Conservation (phyloP, 1,140 invertebrate species). For the Scaptomyza graminum region DNA sequence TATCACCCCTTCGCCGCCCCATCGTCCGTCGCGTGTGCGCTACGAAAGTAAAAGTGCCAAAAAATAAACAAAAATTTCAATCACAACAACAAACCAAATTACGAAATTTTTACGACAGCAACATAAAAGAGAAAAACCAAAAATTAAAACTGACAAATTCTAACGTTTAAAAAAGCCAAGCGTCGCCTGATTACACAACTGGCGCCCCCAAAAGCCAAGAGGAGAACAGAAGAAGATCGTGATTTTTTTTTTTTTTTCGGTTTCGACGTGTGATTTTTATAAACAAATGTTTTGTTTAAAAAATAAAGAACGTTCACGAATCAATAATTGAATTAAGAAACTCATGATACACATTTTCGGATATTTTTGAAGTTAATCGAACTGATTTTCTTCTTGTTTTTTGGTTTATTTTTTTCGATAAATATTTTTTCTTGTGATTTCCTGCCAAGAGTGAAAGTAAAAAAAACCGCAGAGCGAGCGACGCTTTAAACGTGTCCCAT, state of each 20-base stretch:
- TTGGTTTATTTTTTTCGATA: slow-evolving; percentile 20
- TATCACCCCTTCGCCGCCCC: background rate
- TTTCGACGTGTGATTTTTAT: slow-evolving; percentile 13
- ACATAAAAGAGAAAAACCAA: slow-evolving; percentile 20
- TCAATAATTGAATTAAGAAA: slow-evolving; percentile 1
- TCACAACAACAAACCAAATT: background rate
- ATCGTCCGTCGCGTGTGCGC: slow-evolving; percentile 38
- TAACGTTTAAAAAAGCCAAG: slow-evolving; percentile 39
- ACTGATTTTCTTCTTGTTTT: slow-evolving; percentile 30
- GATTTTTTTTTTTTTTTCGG: background rate
- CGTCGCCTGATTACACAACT: slow-evolving; percentile 36
- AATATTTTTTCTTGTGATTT: slow-evolving; percentile 50
- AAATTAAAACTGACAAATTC: slow-evolving; percentile 45
- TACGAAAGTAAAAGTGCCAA: slow-evolving; percentile 62
- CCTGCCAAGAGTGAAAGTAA: slow-evolving; percentile 71
- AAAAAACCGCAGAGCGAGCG: slow-evolving; percentile 41
- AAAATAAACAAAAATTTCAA: slow-evolving; percentile 18
- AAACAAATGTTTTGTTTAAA: slow-evolving; percentile 26
- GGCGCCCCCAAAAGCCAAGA: slow-evolving; percentile 19
- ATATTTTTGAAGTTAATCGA: slow-evolving; percentile 15
- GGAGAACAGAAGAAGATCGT: slow-evolving; percentile 14
- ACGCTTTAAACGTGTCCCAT: slow-evolving; percentile 60
- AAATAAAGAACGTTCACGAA: slow-evolving; percentile 11
- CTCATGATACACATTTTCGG: slow-evolving; percentile 35
- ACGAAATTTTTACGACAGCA: slow-evolving; percentile 15